phyloP scores from a whole-genome alignment of 2,888 invertebrate species.

The Lepidochrysops patricia region DNA sequence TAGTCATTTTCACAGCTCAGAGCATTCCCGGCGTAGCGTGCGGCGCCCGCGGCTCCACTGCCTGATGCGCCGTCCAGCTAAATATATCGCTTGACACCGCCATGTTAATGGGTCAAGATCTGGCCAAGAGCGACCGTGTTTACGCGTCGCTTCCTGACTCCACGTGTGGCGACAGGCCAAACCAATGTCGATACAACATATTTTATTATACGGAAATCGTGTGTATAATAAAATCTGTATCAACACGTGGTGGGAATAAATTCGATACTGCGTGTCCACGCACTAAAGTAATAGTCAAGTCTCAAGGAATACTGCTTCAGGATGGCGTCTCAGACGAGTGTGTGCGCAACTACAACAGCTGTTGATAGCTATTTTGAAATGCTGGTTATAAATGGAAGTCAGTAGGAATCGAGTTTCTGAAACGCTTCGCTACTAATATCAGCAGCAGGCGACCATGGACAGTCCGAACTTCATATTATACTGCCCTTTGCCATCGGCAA shows the following conservation, averaged over 20 bases:
- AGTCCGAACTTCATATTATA: too few species aligned
- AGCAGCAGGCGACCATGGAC: too few species aligned
- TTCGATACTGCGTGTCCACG: not conserved
- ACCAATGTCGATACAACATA: constrained; percentile 15
- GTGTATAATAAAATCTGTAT: not conserved
- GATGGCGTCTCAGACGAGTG: too few species aligned
- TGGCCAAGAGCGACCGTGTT: constrained; percentile 70
- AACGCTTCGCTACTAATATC: too few species aligned
- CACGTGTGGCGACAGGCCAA: constrained; percentile 48
- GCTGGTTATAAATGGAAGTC: too few species aligned
- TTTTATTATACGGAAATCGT: constrained; percentile 1
- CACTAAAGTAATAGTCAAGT: too few species aligned
- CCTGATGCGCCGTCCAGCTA: constrained; percentile 53
- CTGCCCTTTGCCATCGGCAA: too few species aligned
- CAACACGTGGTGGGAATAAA: not conserved
- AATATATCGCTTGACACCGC: constrained; percentile 64
- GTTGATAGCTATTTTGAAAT: too few species aligned
- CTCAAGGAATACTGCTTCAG: too few species aligned
- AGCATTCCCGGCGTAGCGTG: constrained; percentile 27
- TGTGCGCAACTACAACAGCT: too few species aligned
- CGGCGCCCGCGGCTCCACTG: constrained; percentile 33
- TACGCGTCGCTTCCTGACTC: constrained; percentile 51
- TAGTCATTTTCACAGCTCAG: constrained; percentile 72
- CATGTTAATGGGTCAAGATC: constrained; percentile 73
- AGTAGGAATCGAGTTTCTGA: too few species aligned